Percentiles rank a stretch among this genome's conserved stretches.
phyloP scores from a whole-genome alignment of 2,113 vertebrate species.

The Copsychus sechellarum region DNA sequence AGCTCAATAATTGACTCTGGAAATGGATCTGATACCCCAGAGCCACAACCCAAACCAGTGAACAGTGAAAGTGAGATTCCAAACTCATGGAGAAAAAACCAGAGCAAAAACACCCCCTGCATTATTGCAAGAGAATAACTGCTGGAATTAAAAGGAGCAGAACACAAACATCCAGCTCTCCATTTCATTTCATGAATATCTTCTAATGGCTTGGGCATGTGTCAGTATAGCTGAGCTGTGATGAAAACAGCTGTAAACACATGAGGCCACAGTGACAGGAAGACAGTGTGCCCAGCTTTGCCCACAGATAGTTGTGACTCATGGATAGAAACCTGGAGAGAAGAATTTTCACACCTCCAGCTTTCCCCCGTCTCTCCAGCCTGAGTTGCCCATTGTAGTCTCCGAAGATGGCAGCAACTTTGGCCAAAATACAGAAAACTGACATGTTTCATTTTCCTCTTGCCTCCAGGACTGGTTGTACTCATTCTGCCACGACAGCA shows the following conservation, averaged over 20 bases:
- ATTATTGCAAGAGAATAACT: background rate
- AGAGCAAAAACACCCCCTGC: background rate
- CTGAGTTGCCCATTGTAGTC: background rate
- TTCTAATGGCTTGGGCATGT: fast-evolving
- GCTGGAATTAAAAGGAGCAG: background rate
- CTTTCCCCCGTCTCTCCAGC: background rate
- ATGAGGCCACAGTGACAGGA: background rate
- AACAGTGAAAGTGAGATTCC: background rate
- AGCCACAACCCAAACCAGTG: background rate
- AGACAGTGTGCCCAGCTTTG: background rate
- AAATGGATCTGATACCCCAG: background rate
- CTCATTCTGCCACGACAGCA: background rate
- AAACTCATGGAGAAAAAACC: background rate
- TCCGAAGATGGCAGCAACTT: background rate
- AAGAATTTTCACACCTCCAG: background rate
- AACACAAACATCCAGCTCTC: background rate
- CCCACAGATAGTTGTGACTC: background rate
- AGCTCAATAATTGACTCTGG: background rate
- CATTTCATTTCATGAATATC: background rate
- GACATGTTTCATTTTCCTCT: background rate
- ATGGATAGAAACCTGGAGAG: background rate
- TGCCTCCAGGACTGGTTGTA: background rate
- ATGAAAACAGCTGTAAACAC: background rate
- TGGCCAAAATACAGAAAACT: background rate
- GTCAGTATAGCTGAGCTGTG: background rate